Evolutionary conservation across 2,797 vertebrate species (phyloP), one percentile per base, ranked within the genome.

Genomic region (Eidolon dupreanum): DNA sequence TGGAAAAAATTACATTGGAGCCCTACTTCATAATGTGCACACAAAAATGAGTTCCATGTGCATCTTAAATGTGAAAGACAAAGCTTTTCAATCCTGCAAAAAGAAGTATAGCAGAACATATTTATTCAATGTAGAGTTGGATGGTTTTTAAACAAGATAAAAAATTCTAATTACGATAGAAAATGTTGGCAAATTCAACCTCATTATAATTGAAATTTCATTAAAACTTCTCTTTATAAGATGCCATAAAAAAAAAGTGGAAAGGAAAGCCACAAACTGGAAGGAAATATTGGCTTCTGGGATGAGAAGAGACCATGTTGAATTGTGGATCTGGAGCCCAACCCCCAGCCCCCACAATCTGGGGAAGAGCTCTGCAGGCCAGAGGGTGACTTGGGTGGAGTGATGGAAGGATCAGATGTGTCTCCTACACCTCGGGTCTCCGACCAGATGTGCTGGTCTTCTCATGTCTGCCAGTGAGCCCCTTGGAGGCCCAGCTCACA

Each of bases 31-130:
- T 59, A 84, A 10, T 15, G 51, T n/a, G 28, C 10, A 71, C 24
- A 63, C 19, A 84, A 71, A 93, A 95, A 88, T 84, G 43, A 95
- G 88, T 85, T 70, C 43, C 24, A 91, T 4, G 4, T 66, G 75
- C 31, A 77, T 49, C 51, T 49, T 88, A 84, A 84, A 61, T 71
- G 9, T 59, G 71, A 86, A 95, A 94, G 16, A 68, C n/a, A 92
- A 63, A 83, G 6, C 5, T 74, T 91, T 41, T 63, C 36, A 87
- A 51, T 36, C 5, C 51, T 59, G 82, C 68, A 57, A 73, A 68
- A 19, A 16, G 53, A 46, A 75, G 61, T 19, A 46, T 2, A 63
- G 61, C 33, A 81, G 24, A 81, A 41, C 9, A 31, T 63, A 53
- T 82, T 81, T 88, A 75, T 17, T 61, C 59, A 85, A 9, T 49